These are phyloP conservation scores for Pseudococcus viburni DNA, from an alignment of 2,888 invertebrate species.

Conservation along the genomic window DNA sequence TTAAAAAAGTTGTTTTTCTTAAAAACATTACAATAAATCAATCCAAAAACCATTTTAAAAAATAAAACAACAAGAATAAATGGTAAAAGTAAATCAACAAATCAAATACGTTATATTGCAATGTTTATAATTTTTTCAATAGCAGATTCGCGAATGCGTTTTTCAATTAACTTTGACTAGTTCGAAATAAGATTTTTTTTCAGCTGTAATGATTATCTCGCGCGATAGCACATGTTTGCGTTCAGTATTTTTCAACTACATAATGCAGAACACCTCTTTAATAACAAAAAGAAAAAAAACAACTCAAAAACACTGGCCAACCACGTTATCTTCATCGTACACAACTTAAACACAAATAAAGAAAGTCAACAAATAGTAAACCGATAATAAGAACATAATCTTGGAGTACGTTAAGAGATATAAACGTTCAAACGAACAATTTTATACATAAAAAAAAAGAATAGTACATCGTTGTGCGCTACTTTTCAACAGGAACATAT, in stretches of 20 bases:
- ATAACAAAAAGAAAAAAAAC: conserved; percentile 3
- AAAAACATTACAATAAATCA: conserved; percentile 55
- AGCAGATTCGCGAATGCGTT: conserved; percentile 4
- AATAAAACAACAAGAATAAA: conserved; percentile 64
- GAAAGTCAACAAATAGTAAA: conserved; percentile 27
- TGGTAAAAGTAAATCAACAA: conserved; percentile 65
- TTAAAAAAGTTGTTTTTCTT: conserved; percentile 38
- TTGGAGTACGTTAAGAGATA: conserved; percentile 5
- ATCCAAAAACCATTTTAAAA: conserved; percentile 64
- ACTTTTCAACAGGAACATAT: conserved; percentile 55
- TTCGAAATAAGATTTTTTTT: background rate
- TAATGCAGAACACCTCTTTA: background rate
- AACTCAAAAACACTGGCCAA: background rate
- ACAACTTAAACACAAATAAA: conserved; percentile 30
- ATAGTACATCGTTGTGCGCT: conserved; percentile 47
- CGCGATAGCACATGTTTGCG: background rate
- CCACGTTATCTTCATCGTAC: conserved; percentile 12
- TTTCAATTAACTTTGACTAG: conserved; percentile 7
- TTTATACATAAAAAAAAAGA: conserved; percentile 24
- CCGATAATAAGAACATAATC: conserved; percentile 11
- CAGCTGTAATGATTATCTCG: conserved; percentile 45
- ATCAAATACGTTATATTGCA: conserved; percentile 59
- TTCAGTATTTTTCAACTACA: background rate
- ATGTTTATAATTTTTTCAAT: conserved; percentile 43
- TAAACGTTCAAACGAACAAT: background rate